Evolutionary conservation across 2,888 invertebrate species (phyloP).

Genomic region (Zaprionus bogoriensis): DNA sequence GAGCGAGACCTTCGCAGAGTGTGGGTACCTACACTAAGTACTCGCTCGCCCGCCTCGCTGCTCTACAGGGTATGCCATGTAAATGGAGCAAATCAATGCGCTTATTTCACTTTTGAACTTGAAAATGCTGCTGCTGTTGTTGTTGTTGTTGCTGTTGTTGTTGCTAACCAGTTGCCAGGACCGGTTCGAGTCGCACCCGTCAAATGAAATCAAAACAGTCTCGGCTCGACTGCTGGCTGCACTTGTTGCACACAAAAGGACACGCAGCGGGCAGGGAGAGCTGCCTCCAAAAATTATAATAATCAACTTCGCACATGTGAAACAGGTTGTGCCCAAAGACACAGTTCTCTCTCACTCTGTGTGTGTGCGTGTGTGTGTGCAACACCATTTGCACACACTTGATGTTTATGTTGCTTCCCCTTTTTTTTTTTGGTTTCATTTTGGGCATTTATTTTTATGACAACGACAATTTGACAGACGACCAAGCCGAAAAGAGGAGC

Average conservation of each 20-base stretch:
- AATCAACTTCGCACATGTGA: slow-evolving; percentile 48
- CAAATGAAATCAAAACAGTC: slow-evolving; percentile 28
- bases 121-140: slow-evolving; percentile 28
- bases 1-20: slow-evolving; percentile 54
- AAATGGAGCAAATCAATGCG: slow-evolving; percentile 42
- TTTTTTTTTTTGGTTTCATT: slow-evolving; percentile 42
- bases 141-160: slow-evolving; percentile 4
- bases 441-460: slow-evolving; percentile 62
- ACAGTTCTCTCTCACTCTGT: not conserved
- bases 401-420: slow-evolving; percentile 21
- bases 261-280: slow-evolving; percentile 2
- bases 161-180: slow-evolving; percentile 44
- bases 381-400: slow-evolving; percentile 67
- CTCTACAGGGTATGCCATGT: not conserved
- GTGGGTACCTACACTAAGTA: slow-evolving; percentile 47
- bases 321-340: slow-evolving; percentile 60
- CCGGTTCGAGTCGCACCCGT: slow-evolving; percentile 27
- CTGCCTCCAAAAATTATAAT: slow-evolving; percentile 39
- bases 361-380: not conserved
- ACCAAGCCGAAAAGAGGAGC: not conserved
- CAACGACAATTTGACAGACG: slow-evolving; percentile 69
- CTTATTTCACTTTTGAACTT: slow-evolving; percentile 58
- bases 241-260: slow-evolving; percentile 30
- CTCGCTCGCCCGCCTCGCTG: slow-evolving; percentile 3
- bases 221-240: not conserved